Evolutionary conservation across 2,797 vertebrate genomes (phyloP), one percentile per base, ranked within the genome.

Genomic region (Cirrhinus mrigala): DNA sequence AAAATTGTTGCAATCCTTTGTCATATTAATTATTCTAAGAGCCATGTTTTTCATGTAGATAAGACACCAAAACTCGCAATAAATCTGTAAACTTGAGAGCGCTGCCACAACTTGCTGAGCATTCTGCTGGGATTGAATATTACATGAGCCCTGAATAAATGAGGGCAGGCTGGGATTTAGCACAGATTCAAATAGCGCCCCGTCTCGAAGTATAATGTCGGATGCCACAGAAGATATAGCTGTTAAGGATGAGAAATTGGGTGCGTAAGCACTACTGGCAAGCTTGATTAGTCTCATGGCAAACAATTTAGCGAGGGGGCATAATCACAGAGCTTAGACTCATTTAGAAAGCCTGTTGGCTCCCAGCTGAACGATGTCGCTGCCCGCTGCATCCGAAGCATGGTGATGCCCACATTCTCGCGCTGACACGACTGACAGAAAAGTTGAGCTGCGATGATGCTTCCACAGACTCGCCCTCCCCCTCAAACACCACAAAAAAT

Each of bases 11-110:
- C 89, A 89, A 71, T 87, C 90, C 89, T 92, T 89, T 93, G 90
- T 86, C 90, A 94, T 93, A 93, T 92, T 91, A 87, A 94, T 94
- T 93, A 91, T 92, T 91, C 91, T 93, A 74, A 90, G 86, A 94
- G 92, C 90, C 74, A 91, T 91, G 8, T 89, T 90, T 92, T 89
- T 92, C 89, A 92, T 91, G 91, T 92, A 91, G 92, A 91, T 91
- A 91, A 90, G 94, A 93, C 92, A 93, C 92, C 87, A 92, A 91
- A 92, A 90, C 89, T 71, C 92, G 91, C 90, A 93, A 93, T 92
- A 93, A 92, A 91, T 93, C 90, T 94, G 92, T 94, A 93, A 92
- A 93, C 91, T 89, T 91, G 93, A 93, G 90, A 92, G 79, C 88
- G 92, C 89, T 90, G 90, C 91, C 92, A 92, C 87, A 91, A 93